Evolutionary conservation across 2,888 invertebrate species (phyloP), one percentile per base, ranked within the genome.

Genomic region (Meghimatium bilineatum): DNA sequence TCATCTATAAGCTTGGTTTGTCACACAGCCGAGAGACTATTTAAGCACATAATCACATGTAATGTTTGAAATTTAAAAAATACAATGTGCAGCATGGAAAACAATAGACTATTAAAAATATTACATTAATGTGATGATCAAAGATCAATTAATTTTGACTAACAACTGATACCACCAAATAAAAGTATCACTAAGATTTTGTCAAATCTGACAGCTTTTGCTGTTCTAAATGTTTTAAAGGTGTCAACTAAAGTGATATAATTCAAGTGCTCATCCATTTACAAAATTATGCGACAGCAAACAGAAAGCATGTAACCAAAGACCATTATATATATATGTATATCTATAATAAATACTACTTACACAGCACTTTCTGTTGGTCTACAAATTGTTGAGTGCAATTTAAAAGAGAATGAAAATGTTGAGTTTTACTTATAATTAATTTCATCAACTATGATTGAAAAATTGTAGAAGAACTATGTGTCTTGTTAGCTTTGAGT

Each of bases 311-410:
- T 12, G 56, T 56, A 44, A 44, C 44, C 5, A 44, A 44, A 8
- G 12, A 44, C 44, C 6, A 23, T 56, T 8, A 56, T 17, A 56
- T 56, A 56, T 49, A 12, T 49, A 49, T 17, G 17, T 17, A 49
- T 56, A 56, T 56, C 56, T 17, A 56, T 56, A 3, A 56, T 56
- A 56, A 63, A 63, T 29, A 63, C 63, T 63, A 63, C 63, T 63
- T 63, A 63, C 63, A 63, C n/a, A 63, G 63, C n/a, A n/a, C 63
- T 29, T 63, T 29, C 63, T 63, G 63, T 63, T 63, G 63, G 5
- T 63, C 63, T 63, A 63, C 63, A 63, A 8, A 63, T 63, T n/a
- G 20, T 56, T 63, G 63, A 63, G 29, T 29, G 63, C 63, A 63
- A 6, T 63, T n/a, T 29, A 63, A 29, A 63, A 29, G 56, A 56